Base-by-base conservation (phyloP, 2,113 vertebrate genomes). In the Erpornis zantholeuca region DNA sequence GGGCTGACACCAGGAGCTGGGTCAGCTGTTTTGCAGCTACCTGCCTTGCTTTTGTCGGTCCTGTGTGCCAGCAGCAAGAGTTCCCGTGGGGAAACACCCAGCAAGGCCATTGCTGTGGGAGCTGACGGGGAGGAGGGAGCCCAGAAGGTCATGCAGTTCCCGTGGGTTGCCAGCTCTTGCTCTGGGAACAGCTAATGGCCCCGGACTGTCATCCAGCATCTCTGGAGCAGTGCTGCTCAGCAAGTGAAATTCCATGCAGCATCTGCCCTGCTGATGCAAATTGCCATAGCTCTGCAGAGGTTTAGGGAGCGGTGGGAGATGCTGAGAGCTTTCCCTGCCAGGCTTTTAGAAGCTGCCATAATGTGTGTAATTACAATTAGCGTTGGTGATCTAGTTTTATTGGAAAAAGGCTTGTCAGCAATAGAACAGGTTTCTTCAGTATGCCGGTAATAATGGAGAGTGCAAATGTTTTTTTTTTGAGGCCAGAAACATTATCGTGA, bases 91-190 rank as follows among this genome's bases (percentile, higher is more conserved):
- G 40, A 61, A 68, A 17, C 24, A 22, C 12, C 12, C 31, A 35
- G 40, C 29, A 8, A 18, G 28, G 61, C 49, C 9, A 1, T 5
- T 63, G 70, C 47, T 49, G 16, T 12, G 42, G 31, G 24, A 53
- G 54, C 77, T 54, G 90, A 5, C 1, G 25, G 59, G 11, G 27
- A 49, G 65, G 22, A 40, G 35, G 54, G 60, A 78, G 42, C 52
- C 38, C 12, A 3, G 50, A 4, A 54, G 42, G 15, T 11, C 8
- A 12, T 49, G 29, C 2, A 3, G 28, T 10, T 70, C 69, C 36
- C 36, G 0, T 25, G 38, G 31, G 11, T 22, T 75, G 44, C 25
- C 54, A 38, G 27, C 52, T 2, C 33, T 21, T 0, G 0, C 64
- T 61, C n/a, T 65, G 54, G 54, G 27, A 81, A 5, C 42, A 35